Evolutionary conservation across 2,113 vertebrate genomes (phyloP).

Genomic region (Dasyornis broadbenti): DNA sequence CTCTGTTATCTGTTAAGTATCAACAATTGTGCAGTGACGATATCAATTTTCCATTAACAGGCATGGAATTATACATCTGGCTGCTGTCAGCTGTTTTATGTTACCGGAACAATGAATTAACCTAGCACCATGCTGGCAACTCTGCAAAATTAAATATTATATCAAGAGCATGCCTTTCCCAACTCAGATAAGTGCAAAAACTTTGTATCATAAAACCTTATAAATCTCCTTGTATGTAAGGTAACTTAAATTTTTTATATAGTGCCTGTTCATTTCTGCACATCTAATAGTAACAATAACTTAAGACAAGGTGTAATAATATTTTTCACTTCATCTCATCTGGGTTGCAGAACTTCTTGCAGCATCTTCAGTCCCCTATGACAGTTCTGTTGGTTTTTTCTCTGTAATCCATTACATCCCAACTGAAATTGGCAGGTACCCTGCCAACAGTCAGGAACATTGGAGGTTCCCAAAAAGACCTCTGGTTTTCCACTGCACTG

Average conservation of each 20-base stretch:
- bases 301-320: not conserved
- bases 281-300: not conserved
- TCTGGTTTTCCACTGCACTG: not conserved
- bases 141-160: not conserved
- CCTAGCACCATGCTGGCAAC: not conserved
- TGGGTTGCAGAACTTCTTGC: not conserved
- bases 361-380: not conserved
- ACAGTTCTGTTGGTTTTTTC: not conserved
- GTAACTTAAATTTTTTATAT: not conserved
- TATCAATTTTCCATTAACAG: slow-evolving; percentile 34
- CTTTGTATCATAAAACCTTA: not conserved
- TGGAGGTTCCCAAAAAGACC: not conserved
- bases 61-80: not conserved
- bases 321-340: not conserved
- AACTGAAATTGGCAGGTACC: not conserved
- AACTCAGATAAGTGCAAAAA: not conserved
- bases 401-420: not conserved
- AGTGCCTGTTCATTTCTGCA: not conserved
- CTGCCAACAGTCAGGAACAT: not conserved
- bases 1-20: slow-evolving; percentile 8
- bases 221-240: not conserved
- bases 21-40: not conserved
- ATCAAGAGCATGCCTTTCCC: not conserved
- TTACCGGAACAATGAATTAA: slow-evolving; percentile 10
- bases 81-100: not conserved